Base-by-base conservation (phyloP, 2,888 invertebrate genomes). In the Urechis unicinctus region DNA sequence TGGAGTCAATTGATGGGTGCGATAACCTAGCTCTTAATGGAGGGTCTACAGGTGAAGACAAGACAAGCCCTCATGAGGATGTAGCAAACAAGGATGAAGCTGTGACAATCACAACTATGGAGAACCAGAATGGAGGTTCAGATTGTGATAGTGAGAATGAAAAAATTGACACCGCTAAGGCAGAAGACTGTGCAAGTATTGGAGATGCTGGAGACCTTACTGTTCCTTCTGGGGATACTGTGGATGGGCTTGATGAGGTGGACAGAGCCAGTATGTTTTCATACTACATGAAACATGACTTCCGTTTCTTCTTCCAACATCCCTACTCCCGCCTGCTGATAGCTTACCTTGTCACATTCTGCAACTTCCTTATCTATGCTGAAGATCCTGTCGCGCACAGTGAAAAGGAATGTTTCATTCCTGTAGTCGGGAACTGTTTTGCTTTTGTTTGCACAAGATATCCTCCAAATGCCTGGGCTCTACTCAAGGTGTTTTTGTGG, bases 361-460 rank as follows among this genome's bases (percentile, higher is more conserved):
- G 80, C 66, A 81, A 81, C 66, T 81, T 81, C 63, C 71, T 81
- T 43, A 76, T 81, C 24, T 81, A 81, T 66, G 81, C 81, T 6
- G 81, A 81, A 61, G 81, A 81, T 62, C 81, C 81, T 1, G 78
- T 81, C 29, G 80, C 80, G 1, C 81, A 81, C 67, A 80, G 80
- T 58, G 72, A 76, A 50, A 72, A 72, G 52, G 81, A 81, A 65
- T 79, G 80, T 60, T 75, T 74, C 57, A 80, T 81, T 55, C 81
- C 81, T 2, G 74, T 81, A 59, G 77, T 81, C 44, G 81, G 81
- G 2, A 80, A 81, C 66, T 80, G 79, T 55, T 80, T 81, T 67
- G 79, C 81, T 48, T 81, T 81, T 66, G 76, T 81, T 3, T 70
- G 72, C 26, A 81, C 79, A 4, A 77, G 79, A 55, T 81, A 81